Percentiles rank a stretch among this genome's conserved stretches.
Evolutionary conservation across 2,888 invertebrate species (phyloP).

Genomic region (Epinotia brunnichana): DNA sequence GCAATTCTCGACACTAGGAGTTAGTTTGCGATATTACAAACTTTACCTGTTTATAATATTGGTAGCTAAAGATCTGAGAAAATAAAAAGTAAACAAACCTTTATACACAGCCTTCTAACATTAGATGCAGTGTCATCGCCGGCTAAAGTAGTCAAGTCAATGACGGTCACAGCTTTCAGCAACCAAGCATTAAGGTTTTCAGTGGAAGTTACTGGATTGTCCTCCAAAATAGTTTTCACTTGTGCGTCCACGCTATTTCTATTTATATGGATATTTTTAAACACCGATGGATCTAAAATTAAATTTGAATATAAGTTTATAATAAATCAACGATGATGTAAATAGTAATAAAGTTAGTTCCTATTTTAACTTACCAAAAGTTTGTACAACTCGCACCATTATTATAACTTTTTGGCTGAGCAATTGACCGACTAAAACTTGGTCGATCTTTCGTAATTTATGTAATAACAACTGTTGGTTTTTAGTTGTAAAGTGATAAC

Average conservation of each 20-base stretch:
- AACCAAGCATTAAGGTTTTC: conserved; percentile 89
- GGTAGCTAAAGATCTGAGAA: background rate
- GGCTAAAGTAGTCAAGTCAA: conserved; percentile 96
- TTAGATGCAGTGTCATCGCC: conserved; percentile 91
- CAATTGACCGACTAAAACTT: conserved; percentile 5
- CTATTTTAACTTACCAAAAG: conserved; percentile 53
- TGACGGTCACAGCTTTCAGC: conserved; percentile 90
- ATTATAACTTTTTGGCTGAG: conserved; percentile 24
- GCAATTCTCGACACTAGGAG: too few relatives aligned
- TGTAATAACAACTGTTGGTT: conserved; percentile 14
- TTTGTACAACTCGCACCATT: conserved; percentile 54
- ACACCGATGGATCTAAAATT: conserved; percentile 55
- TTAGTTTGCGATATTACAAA: too few relatives aligned
- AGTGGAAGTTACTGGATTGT: conserved; percentile 68
- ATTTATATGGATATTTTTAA: conserved; percentile 64
- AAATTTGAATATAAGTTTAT: background rate
- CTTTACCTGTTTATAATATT: background rate
- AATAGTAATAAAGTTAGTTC: background rate
- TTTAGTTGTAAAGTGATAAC: conserved; percentile 13
- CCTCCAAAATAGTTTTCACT: conserved; percentile 60
- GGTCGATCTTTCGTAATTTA: conserved; percentile 1
- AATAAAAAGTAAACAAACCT: conserved; percentile 81
- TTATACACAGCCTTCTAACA: conserved; percentile 91
- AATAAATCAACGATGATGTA: background rate
- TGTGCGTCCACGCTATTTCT: conserved; percentile 67